Evolutionary conservation across 2,797 vertebrate species (phyloP), one percentile per base, ranked within the genome.

Genomic region (Pseudochirops corinnae): DNA sequence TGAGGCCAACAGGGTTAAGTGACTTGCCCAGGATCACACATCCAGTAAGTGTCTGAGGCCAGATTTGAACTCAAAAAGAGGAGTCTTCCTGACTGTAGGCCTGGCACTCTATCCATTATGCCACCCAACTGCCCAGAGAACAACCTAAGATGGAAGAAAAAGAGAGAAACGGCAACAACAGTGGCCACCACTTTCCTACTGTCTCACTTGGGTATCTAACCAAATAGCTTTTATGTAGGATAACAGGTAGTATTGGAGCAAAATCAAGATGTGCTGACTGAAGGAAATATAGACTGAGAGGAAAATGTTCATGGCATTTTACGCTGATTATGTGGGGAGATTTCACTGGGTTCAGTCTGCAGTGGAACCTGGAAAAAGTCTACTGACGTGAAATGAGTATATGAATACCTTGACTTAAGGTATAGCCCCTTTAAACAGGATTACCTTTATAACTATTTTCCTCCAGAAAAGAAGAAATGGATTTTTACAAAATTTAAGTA

Each of bases 381-480:
- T 92, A 90, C 92, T 26, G 6, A 29, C 31, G 55, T n/a, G 95
- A 94, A 94, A 82, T 58, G 52, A 13, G 57, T 56, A 55, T 95
- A 24, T 46, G 14, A 67, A 16, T 57, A 26, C 55, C 50, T 94
- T 90, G 46, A 55, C 56, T 95, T n/a, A 56, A 67, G 31, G 92
- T 93, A 87, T 91, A 91, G 93, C 55, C 16, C 6, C 56, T 92
- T 53, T 39, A 52, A 92, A 46, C 0, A 50, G 3, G 24, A 50
- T 87, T 82, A 24, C 56, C 92, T 94, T 92, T 29, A 90, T 95
- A 90, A 95, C 39, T 94, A 46, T 57, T 93, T 26, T 91, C 74
- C 94, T 55, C 28, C 95, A 93, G 55, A 92, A 39, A 39, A 87
- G 39, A 87, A 24, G 21, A 87, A 46, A 87, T 12, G 21, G 13